Evolutionary conservation across 2,797 vertebrate genomes (phyloP), one percentile per base, ranked within the genome.

Genomic region (Choloepus didactylus): DNA sequence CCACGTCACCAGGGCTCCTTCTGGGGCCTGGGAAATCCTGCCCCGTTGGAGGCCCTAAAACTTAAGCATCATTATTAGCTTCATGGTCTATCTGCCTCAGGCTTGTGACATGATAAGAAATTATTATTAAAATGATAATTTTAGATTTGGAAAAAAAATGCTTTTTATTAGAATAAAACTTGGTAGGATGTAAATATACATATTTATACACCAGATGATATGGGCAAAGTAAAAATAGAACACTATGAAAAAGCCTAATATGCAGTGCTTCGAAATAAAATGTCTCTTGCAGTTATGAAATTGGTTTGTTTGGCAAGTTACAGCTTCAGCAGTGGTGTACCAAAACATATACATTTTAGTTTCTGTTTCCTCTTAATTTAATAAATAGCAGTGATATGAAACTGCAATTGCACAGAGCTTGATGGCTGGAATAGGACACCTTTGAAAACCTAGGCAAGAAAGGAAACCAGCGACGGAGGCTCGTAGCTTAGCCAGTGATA

Each of bases 71-170:
- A 1, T 60, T 49, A 12, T 84, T 66, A 79, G 38, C 72, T 85
- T 85, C 27, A 54, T 4, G 5, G 21, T 79, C 2, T 35, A 54
- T 62, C 38, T 82, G 35, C 87, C 76, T 90, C 72, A 19, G 54
- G 41, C 38, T 90, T n/a, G 27, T 92, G 31, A 38, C 67, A 49
- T 72, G 72, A 73, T 54, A 75, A 87, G n/a, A 91, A 89, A 85
- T 95, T 96, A 67, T 59, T 95, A 94, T 87, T 96, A 95, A 97
- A 96, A 96, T 97, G 94, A 73, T 88, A 83, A 97, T 95, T 97
- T 95, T 96, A 95, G 92, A 93, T 93, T 88, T 96, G 89, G 25
- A 18, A 49, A 88, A 72, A 54, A 85, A 25, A 41, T 54, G 21
- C 38, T 96, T 97, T 95, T 93, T 96, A 96, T 94, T 95, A 92